These are phyloP conservation scores for Watsonalla binaria DNA, from an alignment of 2,888 invertebrate species.

Conservation along the genomic window DNA sequence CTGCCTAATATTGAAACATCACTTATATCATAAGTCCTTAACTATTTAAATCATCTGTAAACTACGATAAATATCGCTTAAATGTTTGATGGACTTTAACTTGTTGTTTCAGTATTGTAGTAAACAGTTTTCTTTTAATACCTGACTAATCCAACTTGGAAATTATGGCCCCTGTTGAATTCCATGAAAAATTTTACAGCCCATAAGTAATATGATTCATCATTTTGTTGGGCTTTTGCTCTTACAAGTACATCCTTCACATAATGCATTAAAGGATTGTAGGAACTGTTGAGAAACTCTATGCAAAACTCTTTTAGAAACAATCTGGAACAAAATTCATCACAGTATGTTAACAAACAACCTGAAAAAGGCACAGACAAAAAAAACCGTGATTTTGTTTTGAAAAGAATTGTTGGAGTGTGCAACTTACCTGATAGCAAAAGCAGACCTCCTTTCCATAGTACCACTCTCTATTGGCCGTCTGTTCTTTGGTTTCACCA, in stretches of 20 bases:
- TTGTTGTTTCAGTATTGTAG: too few species aligned
- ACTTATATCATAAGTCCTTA: too few species aligned
- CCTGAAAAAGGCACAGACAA: background rate
- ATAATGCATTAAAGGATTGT: conserved; percentile 94
- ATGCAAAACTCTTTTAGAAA: conserved; percentile 96
- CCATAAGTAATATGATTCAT: conserved; percentile 97
- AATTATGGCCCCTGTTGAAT: conserved; percentile 93
- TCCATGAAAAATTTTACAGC: conserved; percentile 97
- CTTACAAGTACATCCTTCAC: conserved; percentile 87
- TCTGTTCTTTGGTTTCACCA: conserved; percentile 85
- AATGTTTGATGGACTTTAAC: too few species aligned
- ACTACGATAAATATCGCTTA: too few species aligned
- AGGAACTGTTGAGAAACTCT: conserved; percentile 94
- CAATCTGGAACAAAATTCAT: conserved; percentile 82
- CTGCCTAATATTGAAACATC: too few species aligned
- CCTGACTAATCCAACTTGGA: conserved; percentile 93
- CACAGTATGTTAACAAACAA: conserved; percentile 2
- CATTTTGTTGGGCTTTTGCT: conserved; percentile 86
- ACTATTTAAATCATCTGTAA: too few species aligned
- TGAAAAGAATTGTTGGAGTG: too few species aligned
- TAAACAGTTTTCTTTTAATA: conserved; percentile 40
- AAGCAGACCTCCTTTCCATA: conserved; percentile 88
- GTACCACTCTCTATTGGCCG: conserved; percentile 81
- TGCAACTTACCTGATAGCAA: conserved; percentile 83
- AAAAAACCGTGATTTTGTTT: conserved; percentile 4